A percentile compares a stretch with the other conserved stretches of the same genome.
phyloP scores from a whole-genome alignment of 2,797 vertebrate genomes.

The Rousettus madagascariensis region DNA sequence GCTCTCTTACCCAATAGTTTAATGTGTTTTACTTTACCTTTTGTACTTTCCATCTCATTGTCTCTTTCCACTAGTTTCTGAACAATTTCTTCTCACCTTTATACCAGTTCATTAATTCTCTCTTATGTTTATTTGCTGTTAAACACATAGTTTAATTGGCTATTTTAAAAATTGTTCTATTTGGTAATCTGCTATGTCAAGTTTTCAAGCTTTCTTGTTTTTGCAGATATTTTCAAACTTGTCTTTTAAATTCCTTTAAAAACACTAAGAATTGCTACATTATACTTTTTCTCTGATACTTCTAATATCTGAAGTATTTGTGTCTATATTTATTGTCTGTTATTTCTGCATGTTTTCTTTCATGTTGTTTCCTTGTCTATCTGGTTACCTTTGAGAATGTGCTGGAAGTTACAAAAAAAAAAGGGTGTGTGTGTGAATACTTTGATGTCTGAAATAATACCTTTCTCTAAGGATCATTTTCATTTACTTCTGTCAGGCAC shows the following conservation, averaged over 20 bases:
- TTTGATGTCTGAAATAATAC: neutral
- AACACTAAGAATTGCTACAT: neutral
- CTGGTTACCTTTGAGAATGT: neutral
- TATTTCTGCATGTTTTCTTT: neutral
- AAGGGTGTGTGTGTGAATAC: neutral
- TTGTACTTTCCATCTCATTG: neutral
- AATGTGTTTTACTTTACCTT: neutral
- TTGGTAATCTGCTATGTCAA: neutral
- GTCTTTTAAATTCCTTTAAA: neutral
- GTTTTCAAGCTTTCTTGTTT: neutral
- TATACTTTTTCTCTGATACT: neutral
- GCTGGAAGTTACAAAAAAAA: neutral
- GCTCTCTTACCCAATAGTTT: neutral
- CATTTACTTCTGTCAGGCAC: neutral
- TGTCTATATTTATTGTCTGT: neutral
- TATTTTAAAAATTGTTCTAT: neutral
- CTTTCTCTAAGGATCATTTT: neutral
- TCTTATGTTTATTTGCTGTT: neutral
- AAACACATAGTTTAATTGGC: neutral
- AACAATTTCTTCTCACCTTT: neutral
- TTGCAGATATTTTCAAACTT: neutral
- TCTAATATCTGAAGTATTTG: neutral
- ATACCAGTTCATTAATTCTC: neutral
- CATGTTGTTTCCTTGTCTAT: neutral
- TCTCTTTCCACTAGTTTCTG: neutral